These are phyloP conservation scores for Cheilinus undulatus DNA, from an alignment of 2,113 vertebrate genomes.

Conservation along the genomic window DNA sequence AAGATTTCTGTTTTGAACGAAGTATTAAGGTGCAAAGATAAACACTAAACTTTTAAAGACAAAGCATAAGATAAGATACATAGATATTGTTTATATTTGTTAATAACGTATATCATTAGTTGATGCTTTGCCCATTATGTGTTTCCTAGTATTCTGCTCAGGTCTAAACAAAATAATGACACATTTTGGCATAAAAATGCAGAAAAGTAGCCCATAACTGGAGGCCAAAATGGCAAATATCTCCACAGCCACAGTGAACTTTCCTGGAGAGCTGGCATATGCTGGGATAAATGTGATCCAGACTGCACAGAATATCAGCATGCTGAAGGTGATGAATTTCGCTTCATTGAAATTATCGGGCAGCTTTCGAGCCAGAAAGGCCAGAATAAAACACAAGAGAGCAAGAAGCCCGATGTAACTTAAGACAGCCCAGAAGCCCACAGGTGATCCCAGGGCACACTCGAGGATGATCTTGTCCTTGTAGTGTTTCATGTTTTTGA, in stretches of 20 bases:
- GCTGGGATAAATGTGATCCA: conserved; percentile 81
- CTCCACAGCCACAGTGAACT: conserved; percentile 81
- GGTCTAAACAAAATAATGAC: conserved; percentile 74
- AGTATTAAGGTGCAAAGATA: background rate
- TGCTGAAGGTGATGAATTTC: conserved; percentile 78
- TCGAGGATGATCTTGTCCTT: conserved; percentile 75
- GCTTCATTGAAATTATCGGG: conserved; percentile 79
- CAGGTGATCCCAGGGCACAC: conserved; percentile 66
- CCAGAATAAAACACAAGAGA: conserved; percentile 67
- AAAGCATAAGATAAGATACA: no score
- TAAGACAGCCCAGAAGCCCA: conserved; percentile 71
- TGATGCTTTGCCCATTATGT: conserved; percentile 66
- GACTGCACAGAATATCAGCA: conserved; percentile 78
- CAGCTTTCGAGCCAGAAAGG: conserved; percentile 73
- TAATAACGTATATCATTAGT: background rate
- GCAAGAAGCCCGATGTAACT: conserved; percentile 74
- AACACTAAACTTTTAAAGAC: no score
- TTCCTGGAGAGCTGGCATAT: conserved; percentile 80
- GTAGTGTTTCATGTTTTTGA: conserved; percentile 62
- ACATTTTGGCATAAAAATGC: conserved; percentile 79
- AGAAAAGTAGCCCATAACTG: conserved; percentile 75
- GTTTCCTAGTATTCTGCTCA: conserved; percentile 76
- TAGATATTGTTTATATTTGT: no score
- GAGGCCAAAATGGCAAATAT: conserved; percentile 82
- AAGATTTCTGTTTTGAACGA: background rate